Evolutionary conservation across 1,140 invertebrate genomes (phyloP).

Genomic region (Bilobella aurantiaca): DNA sequence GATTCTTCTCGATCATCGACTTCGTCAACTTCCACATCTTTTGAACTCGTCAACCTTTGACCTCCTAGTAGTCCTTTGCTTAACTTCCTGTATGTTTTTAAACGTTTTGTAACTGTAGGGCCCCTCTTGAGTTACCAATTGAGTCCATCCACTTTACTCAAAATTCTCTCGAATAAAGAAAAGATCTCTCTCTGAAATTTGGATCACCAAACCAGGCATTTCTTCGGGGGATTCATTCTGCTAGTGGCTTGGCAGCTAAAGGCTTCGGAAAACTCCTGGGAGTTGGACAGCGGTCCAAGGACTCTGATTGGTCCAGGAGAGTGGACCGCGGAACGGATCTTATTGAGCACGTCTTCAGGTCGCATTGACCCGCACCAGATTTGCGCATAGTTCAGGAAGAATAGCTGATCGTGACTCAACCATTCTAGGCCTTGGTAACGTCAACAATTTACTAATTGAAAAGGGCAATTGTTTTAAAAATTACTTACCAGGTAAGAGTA

Average conservation of each 20-base stretch:
- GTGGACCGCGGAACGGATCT: slow-evolving; percentile 87
- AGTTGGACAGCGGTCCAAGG: slow-evolving; percentile 83
- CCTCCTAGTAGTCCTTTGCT: no score
- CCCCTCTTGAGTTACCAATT: slow-evolving; percentile 1
- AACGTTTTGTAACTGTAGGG: no score
- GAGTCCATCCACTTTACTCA: neutral
- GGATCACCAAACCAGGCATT: slow-evolving; percentile 83
- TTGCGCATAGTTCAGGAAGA: slow-evolving; percentile 80
- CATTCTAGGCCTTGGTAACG: slow-evolving; percentile 60
- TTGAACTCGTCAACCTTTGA: neutral
- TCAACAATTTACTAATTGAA: no score
- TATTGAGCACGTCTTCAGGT: slow-evolving; percentile 78
- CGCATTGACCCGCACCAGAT: slow-evolving; percentile 77
- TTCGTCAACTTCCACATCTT: slow-evolving; percentile 12
- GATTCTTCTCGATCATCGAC: slow-evolving; percentile 25
- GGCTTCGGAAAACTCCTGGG: slow-evolving; percentile 74
- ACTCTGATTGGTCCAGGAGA: slow-evolving; percentile 87
- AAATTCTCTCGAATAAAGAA: neutral
- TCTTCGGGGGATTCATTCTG: slow-evolving; percentile 80
- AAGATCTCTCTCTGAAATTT: neutral
- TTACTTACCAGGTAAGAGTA: slow-evolving; percentile 61
- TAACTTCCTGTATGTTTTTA: no score
- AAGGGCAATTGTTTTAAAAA: no score
- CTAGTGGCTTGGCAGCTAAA: slow-evolving; percentile 65
- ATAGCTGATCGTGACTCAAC: slow-evolving; percentile 73